Conservation (phyloP, 2,797 vertebrate species). For the Cyclopterus lumpus region DNA sequence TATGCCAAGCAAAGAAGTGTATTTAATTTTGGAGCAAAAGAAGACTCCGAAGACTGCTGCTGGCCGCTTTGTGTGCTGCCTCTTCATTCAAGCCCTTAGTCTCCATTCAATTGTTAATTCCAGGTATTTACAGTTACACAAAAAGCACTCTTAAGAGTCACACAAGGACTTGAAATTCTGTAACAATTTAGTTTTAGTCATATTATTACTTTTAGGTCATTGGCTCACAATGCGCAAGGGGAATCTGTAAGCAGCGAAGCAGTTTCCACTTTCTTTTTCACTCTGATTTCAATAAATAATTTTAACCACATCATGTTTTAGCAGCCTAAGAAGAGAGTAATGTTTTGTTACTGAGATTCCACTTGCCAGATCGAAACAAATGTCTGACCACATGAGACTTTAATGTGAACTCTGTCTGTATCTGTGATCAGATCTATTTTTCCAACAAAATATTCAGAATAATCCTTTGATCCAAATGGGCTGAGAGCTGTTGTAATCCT, state of each 20-base stretch:
- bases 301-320: not conserved
- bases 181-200: not conserved
- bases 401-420: not conserved
- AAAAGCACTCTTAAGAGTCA: too few species aligned
- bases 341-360: not conserved
- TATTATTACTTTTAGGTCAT: not conserved
- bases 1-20: too few species aligned
- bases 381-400: not conserved
- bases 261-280: not conserved
- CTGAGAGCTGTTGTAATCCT: not conserved
- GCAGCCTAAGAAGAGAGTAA: not conserved
- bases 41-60: not conserved
- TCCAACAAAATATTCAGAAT: not conserved
- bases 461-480: not conserved
- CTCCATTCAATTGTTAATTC: not conserved
- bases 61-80: not conserved
- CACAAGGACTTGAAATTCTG: not conserved
- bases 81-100: not conserved
- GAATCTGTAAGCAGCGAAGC: not conserved
- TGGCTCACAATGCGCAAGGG: not conserved
- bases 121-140: not conserved
- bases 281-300: not conserved
- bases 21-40: not conserved
- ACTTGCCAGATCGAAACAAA: not conserved
- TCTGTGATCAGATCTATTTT: not conserved